Percentiles rank a stretch among this genome's conserved stretches.
phyloP scores from a whole-genome alignment of 2,113 vertebrate genomes.

The Rana temporaria region DNA sequence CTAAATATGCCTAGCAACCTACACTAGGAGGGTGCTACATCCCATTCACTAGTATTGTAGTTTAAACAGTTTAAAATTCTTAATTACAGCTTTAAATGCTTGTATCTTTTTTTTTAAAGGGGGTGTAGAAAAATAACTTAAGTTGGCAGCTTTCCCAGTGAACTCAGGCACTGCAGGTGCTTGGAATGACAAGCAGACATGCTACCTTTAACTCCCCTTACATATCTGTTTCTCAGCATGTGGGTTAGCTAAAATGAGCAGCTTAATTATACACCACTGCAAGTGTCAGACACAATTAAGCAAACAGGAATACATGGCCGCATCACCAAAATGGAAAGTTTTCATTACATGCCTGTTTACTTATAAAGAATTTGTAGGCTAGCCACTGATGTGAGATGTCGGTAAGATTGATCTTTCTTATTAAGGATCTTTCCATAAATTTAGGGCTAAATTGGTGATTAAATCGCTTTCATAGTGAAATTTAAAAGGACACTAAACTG shows the following conservation, averaged over 20 bases:
- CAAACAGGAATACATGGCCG: conserved; percentile 47
- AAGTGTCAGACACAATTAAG: conserved; percentile 63
- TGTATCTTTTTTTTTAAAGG: no score
- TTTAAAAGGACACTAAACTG: no score
- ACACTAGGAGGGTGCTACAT: no score
- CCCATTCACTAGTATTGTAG: no score
- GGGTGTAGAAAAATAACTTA: not conserved
- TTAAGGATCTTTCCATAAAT: no score
- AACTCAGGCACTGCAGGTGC: conserved; percentile 32
- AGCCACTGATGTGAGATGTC: no score
- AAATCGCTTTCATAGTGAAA: no score
- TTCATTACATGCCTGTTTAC: not conserved
- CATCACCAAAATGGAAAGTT: not conserved
- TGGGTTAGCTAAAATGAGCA: conserved; percentile 49
- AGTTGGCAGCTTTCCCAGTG: conserved; percentile 30
- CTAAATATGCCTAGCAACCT: no score
- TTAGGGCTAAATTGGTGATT: no score
- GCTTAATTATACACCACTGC: conserved; percentile 56
- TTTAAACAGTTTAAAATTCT: no score
- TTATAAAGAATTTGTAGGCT: not conserved
- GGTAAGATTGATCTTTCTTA: no score
- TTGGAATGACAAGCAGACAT: conserved; percentile 35
- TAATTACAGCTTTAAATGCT: no score
- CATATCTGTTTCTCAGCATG: conserved; percentile 54
- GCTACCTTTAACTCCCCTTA: conserved; percentile 25